Evolutionary conservation across 1,140 invertebrate genomes (phyloP), one percentile per base, ranked within the genome.

Genomic region (Agrilus planipennis): DNA sequence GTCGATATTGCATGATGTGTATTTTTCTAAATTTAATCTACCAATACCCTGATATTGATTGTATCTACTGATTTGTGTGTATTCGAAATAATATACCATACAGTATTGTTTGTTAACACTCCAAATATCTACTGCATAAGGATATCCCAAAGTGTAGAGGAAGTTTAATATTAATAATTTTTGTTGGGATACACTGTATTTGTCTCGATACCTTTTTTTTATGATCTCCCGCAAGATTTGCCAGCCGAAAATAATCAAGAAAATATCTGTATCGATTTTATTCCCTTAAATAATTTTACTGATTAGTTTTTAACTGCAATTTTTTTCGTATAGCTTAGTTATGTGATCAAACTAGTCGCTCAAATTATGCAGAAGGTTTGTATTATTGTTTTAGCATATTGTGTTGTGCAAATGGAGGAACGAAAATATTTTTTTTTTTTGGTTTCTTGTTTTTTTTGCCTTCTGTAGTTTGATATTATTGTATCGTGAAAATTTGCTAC

Each of bases 321-420:
- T 42, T 51, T 41, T 46, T 56, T 54, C n/a, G n/a, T n/a, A n/a
- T n/a, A n/a, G n/a, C n/a, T n/a, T n/a, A 49, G 47, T 50, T 54
- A 50, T 53, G 54, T 57, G 54, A 57, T 57, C 44, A 32, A 54
- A 57, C 54, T 57, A 57, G 54, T 57, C 54, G 39, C 36, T 44
- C 37, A 40, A 44, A 5, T 10, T 41, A 10, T 38, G 18, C 9
- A 10, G 34, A 27, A 39, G 21, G 31, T 34, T n/a, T 30, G n/a
- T n/a, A n/a, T n/a, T n/a, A n/a, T n/a, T n/a, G n/a, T n/a, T n/a
- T n/a, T n/a, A n/a, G n/a, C n/a, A n/a, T n/a, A n/a, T n/a, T n/a
- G n/a, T n/a, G n/a, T n/a, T n/a, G n/a, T n/a, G n/a, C n/a, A n/a
- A n/a, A n/a, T n/a, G n/a, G n/a, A n/a, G n/a, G n/a, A n/a, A n/a